These are phyloP conservation scores for Epirrita christyi DNA, from an alignment of 2,888 invertebrate genomes.

Conservation along the genomic window DNA sequence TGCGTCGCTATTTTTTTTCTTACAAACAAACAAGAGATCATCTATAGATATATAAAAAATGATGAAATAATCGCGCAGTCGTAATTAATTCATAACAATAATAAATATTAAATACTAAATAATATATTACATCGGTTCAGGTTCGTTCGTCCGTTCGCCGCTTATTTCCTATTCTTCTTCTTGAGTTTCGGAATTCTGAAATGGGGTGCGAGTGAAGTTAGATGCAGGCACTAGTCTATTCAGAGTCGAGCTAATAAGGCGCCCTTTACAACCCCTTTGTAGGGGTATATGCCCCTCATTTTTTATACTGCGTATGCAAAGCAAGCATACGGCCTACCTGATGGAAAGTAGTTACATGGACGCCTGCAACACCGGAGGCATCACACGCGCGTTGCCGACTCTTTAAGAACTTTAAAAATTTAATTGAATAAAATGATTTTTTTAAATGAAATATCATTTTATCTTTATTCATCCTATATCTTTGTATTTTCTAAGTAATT, in stretches of 20 bases:
- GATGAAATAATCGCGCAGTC: constrained; percentile 40
- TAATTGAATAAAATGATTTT: too few species aligned
- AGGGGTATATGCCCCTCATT: too few species aligned
- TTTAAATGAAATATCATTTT: too few species aligned
- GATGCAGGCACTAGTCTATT: constrained; percentile 53
- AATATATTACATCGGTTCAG: constrained; percentile 73
- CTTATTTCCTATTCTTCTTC: constrained; percentile 77
- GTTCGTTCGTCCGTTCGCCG: constrained; percentile 67
- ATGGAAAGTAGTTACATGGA: too few species aligned
- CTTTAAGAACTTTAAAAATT: too few species aligned
- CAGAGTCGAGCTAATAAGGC: constrained; percentile 26
- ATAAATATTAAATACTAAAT: constrained; percentile 73
- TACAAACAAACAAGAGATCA: constrained; percentile 54
- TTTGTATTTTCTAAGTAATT: too few species aligned
- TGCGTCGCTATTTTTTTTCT: constrained; percentile 28
- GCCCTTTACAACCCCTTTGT: background rate
- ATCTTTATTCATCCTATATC: too few species aligned
- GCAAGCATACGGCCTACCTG: too few species aligned
- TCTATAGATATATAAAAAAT: constrained; percentile 24
- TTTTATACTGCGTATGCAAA: too few species aligned
- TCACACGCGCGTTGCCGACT: too few species aligned
- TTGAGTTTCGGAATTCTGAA: constrained; percentile 82
- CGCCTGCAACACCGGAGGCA: too few species aligned
- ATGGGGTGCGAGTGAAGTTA: constrained; percentile 75
- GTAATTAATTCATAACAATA: constrained; percentile 46